A percentile compares a stretch with the other conserved stretches of the same genome.
These are phyloP conservation scores for Enteromius viviparus DNA, from an alignment of 2,797 vertebrate species.

Conservation along the genomic window DNA sequence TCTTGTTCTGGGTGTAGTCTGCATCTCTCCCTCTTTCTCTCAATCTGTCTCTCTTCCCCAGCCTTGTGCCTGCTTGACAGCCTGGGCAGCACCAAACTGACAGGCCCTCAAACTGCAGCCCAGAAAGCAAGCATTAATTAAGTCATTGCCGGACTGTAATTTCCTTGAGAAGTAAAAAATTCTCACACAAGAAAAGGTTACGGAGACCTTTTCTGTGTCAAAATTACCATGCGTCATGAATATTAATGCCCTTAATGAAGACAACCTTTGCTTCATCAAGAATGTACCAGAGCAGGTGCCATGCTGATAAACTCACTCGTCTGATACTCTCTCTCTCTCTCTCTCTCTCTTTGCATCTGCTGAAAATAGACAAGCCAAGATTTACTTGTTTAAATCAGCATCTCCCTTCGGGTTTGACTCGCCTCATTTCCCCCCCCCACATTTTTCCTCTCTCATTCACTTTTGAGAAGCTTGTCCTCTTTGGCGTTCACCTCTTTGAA, in stretches of 20 bases:
- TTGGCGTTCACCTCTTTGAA: slow-evolving; percentile 63
- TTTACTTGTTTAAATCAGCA: slow-evolving; percentile 82
- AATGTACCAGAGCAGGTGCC: slow-evolving; percentile 99
- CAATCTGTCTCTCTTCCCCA: slow-evolving; percentile 74
- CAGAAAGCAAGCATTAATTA: slow-evolving; percentile 99
- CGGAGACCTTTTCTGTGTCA: slow-evolving; percentile 99
- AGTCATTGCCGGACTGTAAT: slow-evolving; percentile 99
- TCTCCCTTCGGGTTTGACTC: slow-evolving; percentile 70
- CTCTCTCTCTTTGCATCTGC: slow-evolving; percentile 70
- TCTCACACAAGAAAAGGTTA: slow-evolving; percentile 99
- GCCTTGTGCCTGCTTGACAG: slow-evolving; percentile 86
- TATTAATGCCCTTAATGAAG: slow-evolving; percentile 99
- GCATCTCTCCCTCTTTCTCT: slow-evolving; percentile 76
- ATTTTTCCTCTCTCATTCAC: slow-evolving; percentile 46
- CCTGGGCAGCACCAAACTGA: slow-evolving; percentile 92
- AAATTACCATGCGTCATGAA: slow-evolving; percentile 99
- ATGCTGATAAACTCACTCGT: slow-evolving; percentile 91
- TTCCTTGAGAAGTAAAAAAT: slow-evolving; percentile 99
- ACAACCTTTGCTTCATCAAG: slow-evolving; percentile 99
- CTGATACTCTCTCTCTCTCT: slow-evolving; percentile 73
- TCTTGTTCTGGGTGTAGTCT: slow-evolving; percentile 73
- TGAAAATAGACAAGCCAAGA: slow-evolving; percentile 77
- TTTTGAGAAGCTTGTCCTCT: slow-evolving; percentile 49
- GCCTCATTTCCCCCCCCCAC: slow-evolving; percentile 30
- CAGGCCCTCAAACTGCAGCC: slow-evolving; percentile 92